Percentiles rank a stretch among this genome's conserved stretches.
Evolutionary conservation across 1,140 invertebrate genomes (phyloP).

Genomic region (Bombyx mori): ASM3026992v2 NC_085122.1:8397501-8398000

Average conservation of each 20-base stretch:
- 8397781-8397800: constrained; percentile 18
- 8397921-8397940: constrained; percentile 38
- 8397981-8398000: constrained; percentile 15
- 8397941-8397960: constrained; percentile 29
- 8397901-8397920: constrained; percentile 49
- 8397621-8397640: constrained; percentile 28
- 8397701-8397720: constrained; percentile 22
- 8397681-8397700: constrained; percentile 16
- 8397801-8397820: constrained; percentile 30
- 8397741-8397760: constrained; percentile 9
- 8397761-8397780: constrained; percentile 5
- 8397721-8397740: constrained; percentile 16
- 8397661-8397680: constrained; percentile 23
- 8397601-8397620: constrained; percentile 16
- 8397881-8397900: constrained; percentile 49
- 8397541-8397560: constrained; percentile 1
- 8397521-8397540: constrained; percentile 11
- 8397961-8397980: constrained; percentile 8
- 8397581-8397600: constrained; percentile 15
- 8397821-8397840: constrained; percentile 34
- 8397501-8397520: constrained; percentile 11
- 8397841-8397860: constrained; percentile 35
- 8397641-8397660: constrained; percentile 25
- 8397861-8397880: constrained; percentile 45
- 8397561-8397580: constrained; percentile 9